phyloP scores from a whole-genome alignment of 2,113 vertebrate species.

The Notiomystis cincta region DNA sequence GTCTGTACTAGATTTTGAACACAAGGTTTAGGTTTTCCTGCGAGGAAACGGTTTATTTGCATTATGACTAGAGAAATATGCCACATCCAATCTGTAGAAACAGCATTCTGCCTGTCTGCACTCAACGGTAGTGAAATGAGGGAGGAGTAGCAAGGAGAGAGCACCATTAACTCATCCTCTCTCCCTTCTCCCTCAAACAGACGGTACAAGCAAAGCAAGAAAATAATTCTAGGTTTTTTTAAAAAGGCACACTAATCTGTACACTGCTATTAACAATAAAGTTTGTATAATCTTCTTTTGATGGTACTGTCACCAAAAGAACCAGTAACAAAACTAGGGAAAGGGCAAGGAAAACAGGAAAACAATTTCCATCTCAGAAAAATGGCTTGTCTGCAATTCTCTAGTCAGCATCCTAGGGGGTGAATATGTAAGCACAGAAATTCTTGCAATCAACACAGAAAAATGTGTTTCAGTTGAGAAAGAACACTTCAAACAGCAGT shows the following conservation, averaged over 20 bases:
- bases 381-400: background rate
- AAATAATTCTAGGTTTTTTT: background rate
- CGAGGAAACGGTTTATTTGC: background rate
- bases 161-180: background rate
- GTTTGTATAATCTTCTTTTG: background rate
- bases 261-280: background rate
- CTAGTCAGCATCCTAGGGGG: background rate
- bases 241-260: background rate
- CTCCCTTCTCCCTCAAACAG: background rate
- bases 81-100: background rate
- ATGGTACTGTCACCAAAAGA: background rate
- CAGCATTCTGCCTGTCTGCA: background rate
- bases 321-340: background rate
- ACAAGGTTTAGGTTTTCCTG: background rate
- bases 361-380: background rate
- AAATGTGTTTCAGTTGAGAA: background rate
- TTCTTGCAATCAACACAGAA: constrained; percentile 42
- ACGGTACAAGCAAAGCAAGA: background rate
- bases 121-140: background rate
- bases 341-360: background rate
- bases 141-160: background rate
- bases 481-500: constrained; percentile 34
- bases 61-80: background rate
- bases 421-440: constrained; percentile 16
- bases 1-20: background rate